Percentiles rank a stretch among this genome's conserved stretches.
Evolutionary conservation across 2,113 vertebrate species (phyloP).

Genomic region (Otis tarda): DNA sequence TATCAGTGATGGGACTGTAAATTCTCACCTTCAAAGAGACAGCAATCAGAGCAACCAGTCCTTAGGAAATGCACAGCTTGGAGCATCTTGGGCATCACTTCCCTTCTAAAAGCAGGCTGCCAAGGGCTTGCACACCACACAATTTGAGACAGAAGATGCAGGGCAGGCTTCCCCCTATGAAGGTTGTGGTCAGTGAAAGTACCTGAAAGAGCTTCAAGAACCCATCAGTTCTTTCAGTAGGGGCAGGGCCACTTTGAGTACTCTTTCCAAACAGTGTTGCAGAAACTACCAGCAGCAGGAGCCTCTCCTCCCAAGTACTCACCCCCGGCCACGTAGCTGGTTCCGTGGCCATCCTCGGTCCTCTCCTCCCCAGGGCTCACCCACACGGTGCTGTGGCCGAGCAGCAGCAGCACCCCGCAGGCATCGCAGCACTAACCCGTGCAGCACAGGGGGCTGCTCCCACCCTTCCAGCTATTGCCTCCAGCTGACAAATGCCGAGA

Average conservation of each 20-base stretch:
- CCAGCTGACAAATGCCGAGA: background rate
- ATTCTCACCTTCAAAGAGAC: background rate
- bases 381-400: rapidly evolving
- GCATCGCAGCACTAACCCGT: background rate
- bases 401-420: rapidly evolving
- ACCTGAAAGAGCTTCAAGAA: background rate
- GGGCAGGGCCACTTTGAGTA: background rate
- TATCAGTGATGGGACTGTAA: background rate
- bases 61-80: background rate
- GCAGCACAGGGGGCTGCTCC: rapidly evolving
- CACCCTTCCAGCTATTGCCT: background rate
- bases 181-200: background rate
- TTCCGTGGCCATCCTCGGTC: rapidly evolving
- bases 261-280: background rate
- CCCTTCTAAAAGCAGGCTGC: background rate
- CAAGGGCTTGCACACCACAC: background rate
- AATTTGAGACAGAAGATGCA: background rate
- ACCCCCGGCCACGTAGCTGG: rapidly evolving
- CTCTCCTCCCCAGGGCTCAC: background rate
- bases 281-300: background rate
- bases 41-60: background rate
- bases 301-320: background rate
- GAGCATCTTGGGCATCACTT: background rate
- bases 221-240: background rate
- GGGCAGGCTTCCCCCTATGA: background rate